phyloP scores from a whole-genome alignment of 1,140 invertebrate genomes.

The Babylonia areolata region DNA sequence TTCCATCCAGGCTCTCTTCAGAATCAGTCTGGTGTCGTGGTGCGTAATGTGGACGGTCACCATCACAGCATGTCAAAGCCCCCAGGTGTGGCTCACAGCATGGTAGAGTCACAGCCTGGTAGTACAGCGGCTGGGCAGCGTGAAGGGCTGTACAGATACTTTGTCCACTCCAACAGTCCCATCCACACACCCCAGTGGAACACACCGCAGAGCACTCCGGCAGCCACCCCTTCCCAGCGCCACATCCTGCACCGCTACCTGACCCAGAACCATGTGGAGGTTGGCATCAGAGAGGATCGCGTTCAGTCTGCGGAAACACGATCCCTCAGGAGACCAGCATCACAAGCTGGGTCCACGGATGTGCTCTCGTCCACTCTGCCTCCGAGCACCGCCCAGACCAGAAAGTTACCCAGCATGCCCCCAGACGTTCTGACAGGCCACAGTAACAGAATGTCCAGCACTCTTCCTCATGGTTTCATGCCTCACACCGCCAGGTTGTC shows the following conservation, averaged over 20 bases:
- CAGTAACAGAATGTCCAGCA: not conserved
- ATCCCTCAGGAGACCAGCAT: not conserved
- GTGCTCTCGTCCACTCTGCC: not conserved
- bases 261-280: constrained; percentile 1
- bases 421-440: not conserved
- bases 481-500: not conserved
- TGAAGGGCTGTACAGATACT: constrained; percentile 30
- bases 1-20: not conserved
- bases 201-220: not conserved
- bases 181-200: constrained; percentile 24
- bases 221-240: constrained; percentile 5
- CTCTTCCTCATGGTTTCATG: not conserved
- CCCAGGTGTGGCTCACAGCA: not conserved
- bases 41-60: not conserved
- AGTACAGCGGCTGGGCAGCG: not conserved
- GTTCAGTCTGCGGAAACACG: not conserved
- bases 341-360: not conserved
- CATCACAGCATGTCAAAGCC: not conserved
- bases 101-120: not conserved
- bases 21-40: not conserved
- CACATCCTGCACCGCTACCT: constrained; percentile 26
- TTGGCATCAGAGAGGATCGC: not conserved
- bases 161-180: constrained; percentile 31
- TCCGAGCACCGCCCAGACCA: not conserved
- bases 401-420: not conserved